Conservation (phyloP, 2,113 vertebrate genomes). For the Eulemur rufifrons region DNA sequence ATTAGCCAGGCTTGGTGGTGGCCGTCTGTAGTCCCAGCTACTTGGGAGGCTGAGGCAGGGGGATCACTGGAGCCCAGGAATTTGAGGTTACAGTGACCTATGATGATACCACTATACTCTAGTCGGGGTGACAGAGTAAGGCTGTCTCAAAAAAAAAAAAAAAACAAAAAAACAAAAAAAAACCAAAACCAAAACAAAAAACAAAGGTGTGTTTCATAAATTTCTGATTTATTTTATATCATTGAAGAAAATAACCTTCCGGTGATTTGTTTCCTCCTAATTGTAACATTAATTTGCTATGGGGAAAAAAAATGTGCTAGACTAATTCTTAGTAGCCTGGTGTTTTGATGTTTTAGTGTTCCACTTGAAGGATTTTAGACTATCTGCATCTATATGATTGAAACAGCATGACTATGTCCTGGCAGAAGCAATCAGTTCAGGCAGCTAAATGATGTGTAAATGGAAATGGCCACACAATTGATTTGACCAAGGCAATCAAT, state of each 20-base stretch:
- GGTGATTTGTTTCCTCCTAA: constrained; percentile 30
- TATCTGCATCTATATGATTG: neutral
- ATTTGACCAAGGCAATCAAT: constrained; percentile 54
- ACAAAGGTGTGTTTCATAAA: neutral
- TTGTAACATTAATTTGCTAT: neutral
- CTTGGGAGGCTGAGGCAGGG: too few species aligned
- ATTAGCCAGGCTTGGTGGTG: too few species aligned
- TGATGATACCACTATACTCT: too few species aligned
- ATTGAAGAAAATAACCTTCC: neutral
- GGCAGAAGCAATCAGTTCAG: constrained; percentile 32
- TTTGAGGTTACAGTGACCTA: too few species aligned
- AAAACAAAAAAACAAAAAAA: too few species aligned
- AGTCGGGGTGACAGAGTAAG: too few species aligned
- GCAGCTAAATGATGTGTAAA: constrained; percentile 40
- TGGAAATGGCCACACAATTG: constrained; percentile 55
- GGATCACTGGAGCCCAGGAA: too few species aligned
- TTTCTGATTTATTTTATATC: neutral
- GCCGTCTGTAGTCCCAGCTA: too few species aligned
- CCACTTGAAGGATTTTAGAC: neutral
- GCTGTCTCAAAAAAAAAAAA: too few species aligned
- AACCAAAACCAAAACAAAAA: neutral
- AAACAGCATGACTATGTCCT: neutral
- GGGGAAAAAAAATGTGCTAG: neutral
- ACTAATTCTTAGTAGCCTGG: neutral
- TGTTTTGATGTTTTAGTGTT: neutral